These are phyloP conservation scores for Thecophora atra DNA, from an alignment of 2,888 invertebrate species.

Conservation along the genomic window DNA sequence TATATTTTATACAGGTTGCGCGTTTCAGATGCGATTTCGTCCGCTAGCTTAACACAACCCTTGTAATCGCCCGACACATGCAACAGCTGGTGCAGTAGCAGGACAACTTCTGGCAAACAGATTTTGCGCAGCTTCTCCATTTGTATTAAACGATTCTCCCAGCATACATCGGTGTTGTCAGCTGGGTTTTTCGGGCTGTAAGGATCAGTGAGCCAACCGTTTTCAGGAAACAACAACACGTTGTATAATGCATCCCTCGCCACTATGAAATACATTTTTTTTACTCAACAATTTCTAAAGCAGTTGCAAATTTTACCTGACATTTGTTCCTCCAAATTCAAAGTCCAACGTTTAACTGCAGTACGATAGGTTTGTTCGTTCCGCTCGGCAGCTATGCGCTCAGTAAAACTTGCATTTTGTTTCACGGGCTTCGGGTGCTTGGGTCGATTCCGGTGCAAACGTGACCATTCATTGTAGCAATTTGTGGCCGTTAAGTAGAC, in stretches of 20 bases:
- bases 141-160: conserved; percentile 71
- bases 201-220: conserved; percentile 87
- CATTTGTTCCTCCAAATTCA: conserved; percentile 76
- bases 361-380: conserved; percentile 79
- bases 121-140: conserved; percentile 79
- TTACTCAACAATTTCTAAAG: not conserved
- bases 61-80: conserved; percentile 78
- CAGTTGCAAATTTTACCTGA: conserved; percentile 68
- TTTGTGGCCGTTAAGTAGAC: conserved; percentile 88
- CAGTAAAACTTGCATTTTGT: conserved; percentile 78
- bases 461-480: conserved; percentile 89
- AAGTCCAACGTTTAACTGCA: conserved; percentile 81
- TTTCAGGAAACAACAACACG: conserved; percentile 86
- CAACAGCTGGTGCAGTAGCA: conserved; percentile 82
- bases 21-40: conserved; percentile 82
- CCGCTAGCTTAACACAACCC: conserved; percentile 81
- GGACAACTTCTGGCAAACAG: conserved; percentile 84
- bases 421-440: conserved; percentile 72
- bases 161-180: conserved; percentile 67
- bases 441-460: conserved; percentile 83
- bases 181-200: conserved; percentile 67
- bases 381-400: conserved; percentile 89
- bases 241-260: conserved; percentile 85
- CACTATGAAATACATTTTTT: conserved; percentile 66
- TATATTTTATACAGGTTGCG: conserved; percentile 84